Base-by-base conservation (phyloP, 2,113 vertebrate genomes). In the Nerophis lumbriciformis region DNA sequence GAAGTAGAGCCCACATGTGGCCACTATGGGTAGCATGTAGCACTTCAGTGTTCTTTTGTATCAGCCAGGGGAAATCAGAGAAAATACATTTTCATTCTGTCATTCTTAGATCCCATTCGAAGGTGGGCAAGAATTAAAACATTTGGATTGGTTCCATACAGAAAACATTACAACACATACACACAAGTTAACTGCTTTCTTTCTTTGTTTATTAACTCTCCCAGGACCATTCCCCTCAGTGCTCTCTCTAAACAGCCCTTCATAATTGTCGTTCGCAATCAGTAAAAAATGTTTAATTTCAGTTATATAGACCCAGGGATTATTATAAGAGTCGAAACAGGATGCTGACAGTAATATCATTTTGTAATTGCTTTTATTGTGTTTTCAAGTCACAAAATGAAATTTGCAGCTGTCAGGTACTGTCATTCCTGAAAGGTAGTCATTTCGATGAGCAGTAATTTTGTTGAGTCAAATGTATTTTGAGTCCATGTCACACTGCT, bases 1-100 rank as follows among this genome's bases (percentile, higher is more conserved):
- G 61, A 74, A 58, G 57, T 63, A 66, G 74, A 48, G 52, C 59
- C 16, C 16, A 56, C 48, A n/a, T 21, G 1, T 56, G 19, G 50
- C 60, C 51, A 63, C 19, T 60, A 8, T 66, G 28, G 56, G 14
- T n/a, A 15, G 21, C 15, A 10, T 49, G n/a, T 19, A 69, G 47
- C 70, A 51, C 36, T 55, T 48, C 54, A 1, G 5, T 51, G 13
- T 65, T 67, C 55, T 63, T 78, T 69, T 69, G 71, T 61, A 65
- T 76, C 59, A 67, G 66, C 55, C 64, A 56, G 69, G 69, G 70
- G 62, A 81, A 74, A 78, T 67, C 48, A 63, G 76, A 73, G 44
- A 49, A 65, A 77, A 59, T 8, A 53, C 38, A 62, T 61, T 68
- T 75, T 69, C 67, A 55, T 42, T 15, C 13, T 16, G 44, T 72